Percentiles rank a stretch among this genome's conserved stretches.
phyloP scores from a whole-genome alignment of 2,888 invertebrate species.

The Malachius bipustulatus region DNA sequence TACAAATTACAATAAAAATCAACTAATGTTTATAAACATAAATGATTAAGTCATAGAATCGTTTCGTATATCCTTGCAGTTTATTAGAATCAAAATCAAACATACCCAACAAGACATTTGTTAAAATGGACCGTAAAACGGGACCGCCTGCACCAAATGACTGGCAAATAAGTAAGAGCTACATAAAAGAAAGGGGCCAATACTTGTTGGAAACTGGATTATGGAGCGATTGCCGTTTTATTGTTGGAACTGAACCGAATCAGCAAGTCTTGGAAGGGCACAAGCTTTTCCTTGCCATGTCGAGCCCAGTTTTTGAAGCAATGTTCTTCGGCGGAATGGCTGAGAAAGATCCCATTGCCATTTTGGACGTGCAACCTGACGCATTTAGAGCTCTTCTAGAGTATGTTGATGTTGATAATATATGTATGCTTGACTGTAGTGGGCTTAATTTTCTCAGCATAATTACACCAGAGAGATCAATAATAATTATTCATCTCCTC shows the following conservation, averaged over 20 bases:
- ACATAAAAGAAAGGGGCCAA: slow-evolving; percentile 59
- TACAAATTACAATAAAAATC: too few relatives aligned
- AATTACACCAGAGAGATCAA: background rate
- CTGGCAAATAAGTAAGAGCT: slow-evolving; percentile 64
- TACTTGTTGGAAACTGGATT: slow-evolving; percentile 66
- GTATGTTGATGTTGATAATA: slow-evolving; percentile 41
- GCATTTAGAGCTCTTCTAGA: slow-evolving; percentile 72
- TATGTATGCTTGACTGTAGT: too few relatives aligned
- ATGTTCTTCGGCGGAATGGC: slow-evolving; percentile 81
- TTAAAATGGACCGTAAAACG: too few relatives aligned
- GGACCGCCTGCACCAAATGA: slow-evolving; percentile 42
- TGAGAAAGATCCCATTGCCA: slow-evolving; percentile 64
- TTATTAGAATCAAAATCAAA: too few relatives aligned
- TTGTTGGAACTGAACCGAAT: slow-evolving; percentile 67
- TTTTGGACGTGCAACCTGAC: slow-evolving; percentile 75
- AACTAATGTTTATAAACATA: too few relatives aligned
- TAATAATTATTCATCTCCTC: too few relatives aligned
- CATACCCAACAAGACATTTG: too few relatives aligned
- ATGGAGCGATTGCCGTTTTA: slow-evolving; percentile 75
- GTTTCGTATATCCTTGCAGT: too few relatives aligned
- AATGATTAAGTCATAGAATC: too few relatives aligned
- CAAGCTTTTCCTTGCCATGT: slow-evolving; percentile 72
- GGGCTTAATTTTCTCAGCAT: slow-evolving; percentile 2
- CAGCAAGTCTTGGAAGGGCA: slow-evolving; percentile 64
- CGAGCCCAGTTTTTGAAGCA: slow-evolving; percentile 77